Conservation (phyloP, 2,797 vertebrate species). For the Tenualosa thibaudeaui region DNA sequence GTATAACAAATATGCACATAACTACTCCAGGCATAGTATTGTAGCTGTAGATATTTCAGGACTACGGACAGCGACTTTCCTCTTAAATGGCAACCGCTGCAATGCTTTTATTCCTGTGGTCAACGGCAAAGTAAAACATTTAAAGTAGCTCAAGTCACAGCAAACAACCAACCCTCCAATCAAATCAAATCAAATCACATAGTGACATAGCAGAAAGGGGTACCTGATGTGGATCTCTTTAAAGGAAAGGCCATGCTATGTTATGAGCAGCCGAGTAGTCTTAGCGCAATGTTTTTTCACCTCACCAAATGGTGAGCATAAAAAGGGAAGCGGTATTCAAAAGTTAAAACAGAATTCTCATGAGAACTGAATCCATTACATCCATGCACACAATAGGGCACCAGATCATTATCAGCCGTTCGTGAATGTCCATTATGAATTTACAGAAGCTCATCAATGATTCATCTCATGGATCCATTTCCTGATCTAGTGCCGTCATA, state of each 20-base stretch:
- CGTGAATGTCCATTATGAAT: conserved; percentile 92
- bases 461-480: conserved; percentile 81
- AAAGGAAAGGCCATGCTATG: conserved; percentile 90
- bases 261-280: conserved; percentile 64
- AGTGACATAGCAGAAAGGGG: not conserved
- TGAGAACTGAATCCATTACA: conserved; percentile 90
- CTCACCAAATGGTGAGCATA: conserved; percentile 55
- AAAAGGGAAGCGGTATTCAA: conserved; percentile 72
- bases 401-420: conserved; percentile 98
- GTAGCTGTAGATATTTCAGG: not conserved
- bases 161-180: not conserved
- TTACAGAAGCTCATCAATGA: conserved; percentile 94
- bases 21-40: not conserved
- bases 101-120: not conserved
- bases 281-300: conserved; percentile 58
- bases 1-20: not conserved
- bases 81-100: not conserved
- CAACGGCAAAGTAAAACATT: not conserved
- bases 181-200: not conserved
- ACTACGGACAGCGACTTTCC: not conserved
- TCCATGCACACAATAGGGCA: conserved; percentile 83
- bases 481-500: conserved; percentile 66
- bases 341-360: conserved; percentile 91
- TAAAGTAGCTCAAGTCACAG: not conserved
- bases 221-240: conserved; percentile 93